phyloP scores from a whole-genome alignment of 2,888 invertebrate genomes.

The Psylliodes chrysocephalus region DNA sequence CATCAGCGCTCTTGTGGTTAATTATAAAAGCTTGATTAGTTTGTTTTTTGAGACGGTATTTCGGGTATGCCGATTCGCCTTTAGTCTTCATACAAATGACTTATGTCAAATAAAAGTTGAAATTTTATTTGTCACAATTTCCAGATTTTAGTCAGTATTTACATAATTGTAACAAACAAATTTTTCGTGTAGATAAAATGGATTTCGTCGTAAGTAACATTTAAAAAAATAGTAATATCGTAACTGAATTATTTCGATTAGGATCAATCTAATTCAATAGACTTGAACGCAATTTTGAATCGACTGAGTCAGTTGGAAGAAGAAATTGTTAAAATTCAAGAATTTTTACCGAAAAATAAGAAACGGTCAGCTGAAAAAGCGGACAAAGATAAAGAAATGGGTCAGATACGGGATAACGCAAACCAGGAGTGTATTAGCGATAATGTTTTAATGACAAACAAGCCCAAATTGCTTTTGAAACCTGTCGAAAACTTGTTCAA shows the following conservation, averaged over 20 bases:
- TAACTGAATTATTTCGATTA: not conserved
- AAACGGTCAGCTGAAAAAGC: not conserved
- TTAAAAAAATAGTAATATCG: not conserved
- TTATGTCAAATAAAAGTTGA: not conserved
- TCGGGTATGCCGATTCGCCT: too few relatives aligned
- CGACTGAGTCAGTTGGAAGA: not conserved
- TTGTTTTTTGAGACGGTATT: too few relatives aligned
- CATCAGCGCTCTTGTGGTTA: too few relatives aligned
- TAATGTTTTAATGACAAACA: not conserved
- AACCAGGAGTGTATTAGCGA: not conserved
- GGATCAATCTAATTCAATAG: not conserved
- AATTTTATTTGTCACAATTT: not conserved
- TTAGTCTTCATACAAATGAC: too few relatives aligned
- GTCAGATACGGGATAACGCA: not conserved
- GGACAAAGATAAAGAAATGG: not conserved
- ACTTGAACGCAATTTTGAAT: not conserved
- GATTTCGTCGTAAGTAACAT: not conserved
- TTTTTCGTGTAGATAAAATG: not conserved
- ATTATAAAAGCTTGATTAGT: too few relatives aligned
- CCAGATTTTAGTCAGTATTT: not conserved
- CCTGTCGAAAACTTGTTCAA: not conserved
- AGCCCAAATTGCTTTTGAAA: not conserved
- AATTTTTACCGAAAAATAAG: not conserved
- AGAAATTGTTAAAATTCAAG: not conserved
- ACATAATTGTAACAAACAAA: too few relatives aligned